These are phyloP conservation scores for Drosophila ohnishii DNA, from an alignment of 1,140 invertebrate genomes.

Conservation along the genomic window DNA sequence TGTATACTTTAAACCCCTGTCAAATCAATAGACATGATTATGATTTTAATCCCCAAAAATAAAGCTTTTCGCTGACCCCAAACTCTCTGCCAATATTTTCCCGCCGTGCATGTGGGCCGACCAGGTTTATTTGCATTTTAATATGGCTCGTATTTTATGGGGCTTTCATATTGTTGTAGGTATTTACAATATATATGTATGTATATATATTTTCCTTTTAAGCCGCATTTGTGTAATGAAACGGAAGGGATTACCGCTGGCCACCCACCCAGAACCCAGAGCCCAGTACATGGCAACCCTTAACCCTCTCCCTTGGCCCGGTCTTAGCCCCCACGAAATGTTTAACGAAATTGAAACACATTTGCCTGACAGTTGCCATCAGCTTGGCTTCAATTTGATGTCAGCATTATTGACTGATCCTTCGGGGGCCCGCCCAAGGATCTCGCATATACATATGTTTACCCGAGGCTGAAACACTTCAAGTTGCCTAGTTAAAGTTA, in stretches of 20 bases:
- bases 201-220: constrained; percentile 51
- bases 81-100: neutral
- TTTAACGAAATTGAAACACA: constrained; percentile 70
- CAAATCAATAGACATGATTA: neutral
- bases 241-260: constrained; percentile 66
- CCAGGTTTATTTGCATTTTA: constrained; percentile 59
- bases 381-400: constrained; percentile 71
- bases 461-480: constrained; percentile 67
- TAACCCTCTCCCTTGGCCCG: constrained; percentile 16
- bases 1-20: neutral
- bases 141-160: constrained; percentile 51
- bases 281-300: constrained; percentile 17
- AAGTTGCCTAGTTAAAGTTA: constrained; percentile 57
- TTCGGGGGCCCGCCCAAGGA: constrained; percentile 44
- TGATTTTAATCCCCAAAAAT: constrained; percentile 9
- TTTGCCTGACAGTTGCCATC: constrained; percentile 67
- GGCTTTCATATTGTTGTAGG: constrained; percentile 47
- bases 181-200: constrained; percentile 50
- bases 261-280: constrained; percentile 16
- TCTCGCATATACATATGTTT: constrained; percentile 51
- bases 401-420: constrained; percentile 78
- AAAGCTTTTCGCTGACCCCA: neutral
- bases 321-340: constrained; percentile 26
- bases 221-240: constrained; percentile 76
- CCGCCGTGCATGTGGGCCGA: constrained; percentile 1